Evolutionary conservation across 2,113 vertebrate genomes (phyloP).

Genomic region (Oncorhynchus kisutch): DNA sequence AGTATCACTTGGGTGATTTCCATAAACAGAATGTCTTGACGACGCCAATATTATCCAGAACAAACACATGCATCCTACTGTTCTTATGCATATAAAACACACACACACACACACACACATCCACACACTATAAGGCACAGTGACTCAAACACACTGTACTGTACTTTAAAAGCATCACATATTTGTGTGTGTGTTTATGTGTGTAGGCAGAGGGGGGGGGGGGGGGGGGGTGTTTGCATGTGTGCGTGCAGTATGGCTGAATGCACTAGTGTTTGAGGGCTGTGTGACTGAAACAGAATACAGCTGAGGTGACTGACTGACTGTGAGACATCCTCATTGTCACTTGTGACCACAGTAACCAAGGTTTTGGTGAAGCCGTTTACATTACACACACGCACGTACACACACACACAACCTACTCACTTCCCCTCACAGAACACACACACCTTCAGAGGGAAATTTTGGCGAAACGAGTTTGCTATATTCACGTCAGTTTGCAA

Average conservation of each 20-base stretch:
- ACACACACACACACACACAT: not conserved
- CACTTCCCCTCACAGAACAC: not conserved
- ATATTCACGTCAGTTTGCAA: too few relatives aligned
- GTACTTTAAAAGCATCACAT: not conserved
- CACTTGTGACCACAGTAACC: constrained; percentile 38
- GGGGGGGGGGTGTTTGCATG: too few relatives aligned
- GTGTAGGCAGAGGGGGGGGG: not conserved
- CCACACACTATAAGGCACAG: not conserved
- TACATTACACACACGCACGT: not conserved
- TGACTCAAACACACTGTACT: not conserved
- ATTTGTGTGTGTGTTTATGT: constrained; percentile 12
- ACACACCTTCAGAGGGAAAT: not conserved
- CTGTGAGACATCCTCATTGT: constrained; percentile 9
- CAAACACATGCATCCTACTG: not conserved
- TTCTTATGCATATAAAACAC: not conserved
- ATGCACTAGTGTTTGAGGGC: too few relatives aligned
- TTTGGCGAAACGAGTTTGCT: too few relatives aligned
- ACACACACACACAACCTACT: not conserved
- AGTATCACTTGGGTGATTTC: not conserved
- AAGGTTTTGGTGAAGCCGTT: constrained; percentile 33
- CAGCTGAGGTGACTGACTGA: not conserved
- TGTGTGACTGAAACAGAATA: not conserved
- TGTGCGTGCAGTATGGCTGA: too few relatives aligned
- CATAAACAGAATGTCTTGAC: not conserved
- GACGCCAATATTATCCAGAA: not conserved